Percentiles rank a stretch among this genome's conserved stretches.
phyloP scores from a whole-genome alignment of 2,888 invertebrate genomes.

The Agonopterix alstromeriana region DNA sequence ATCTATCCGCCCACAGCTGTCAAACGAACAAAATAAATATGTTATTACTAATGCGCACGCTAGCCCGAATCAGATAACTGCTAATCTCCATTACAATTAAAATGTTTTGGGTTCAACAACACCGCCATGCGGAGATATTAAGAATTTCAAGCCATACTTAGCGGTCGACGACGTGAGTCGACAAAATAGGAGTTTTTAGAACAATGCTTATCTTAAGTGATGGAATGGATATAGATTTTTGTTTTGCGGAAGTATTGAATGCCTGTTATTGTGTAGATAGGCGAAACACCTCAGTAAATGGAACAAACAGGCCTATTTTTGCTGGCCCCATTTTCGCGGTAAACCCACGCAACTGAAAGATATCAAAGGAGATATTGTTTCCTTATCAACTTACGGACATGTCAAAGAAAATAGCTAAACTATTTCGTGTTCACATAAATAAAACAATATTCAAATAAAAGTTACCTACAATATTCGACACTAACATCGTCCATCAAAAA shows the following conservation, averaged over 20 bases:
- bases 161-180: slow-evolving; percentile 16
- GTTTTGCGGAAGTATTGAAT: slow-evolving; percentile 29
- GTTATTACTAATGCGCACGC: slow-evolving; percentile 70
- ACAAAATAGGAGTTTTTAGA: slow-evolving; percentile 3
- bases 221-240: slow-evolving; percentile 14
- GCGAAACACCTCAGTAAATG: slow-evolving; percentile 8
- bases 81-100: slow-evolving; percentile 75
- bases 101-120: slow-evolving; percentile 55
- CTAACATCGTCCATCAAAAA: background rate
- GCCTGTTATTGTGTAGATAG: slow-evolving; percentile 21
- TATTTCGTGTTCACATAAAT: no score
- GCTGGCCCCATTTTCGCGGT: background rate
- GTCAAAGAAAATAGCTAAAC: no score
- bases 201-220: slow-evolving; percentile 2
- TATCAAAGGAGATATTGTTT: no score
- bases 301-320: background rate
- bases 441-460: no score
- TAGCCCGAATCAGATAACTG: slow-evolving; percentile 61
- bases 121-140: slow-evolving; percentile 31
- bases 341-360: background rate
- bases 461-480: no score
- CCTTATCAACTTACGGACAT: no score
- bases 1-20: slow-evolving; percentile 71
- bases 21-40: slow-evolving; percentile 72
- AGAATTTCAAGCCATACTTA: slow-evolving; percentile 23